phyloP scores from a whole-genome alignment of 64 coral and sea anemone genomes.

The Dendrophyllia cribrosa region DNA sequence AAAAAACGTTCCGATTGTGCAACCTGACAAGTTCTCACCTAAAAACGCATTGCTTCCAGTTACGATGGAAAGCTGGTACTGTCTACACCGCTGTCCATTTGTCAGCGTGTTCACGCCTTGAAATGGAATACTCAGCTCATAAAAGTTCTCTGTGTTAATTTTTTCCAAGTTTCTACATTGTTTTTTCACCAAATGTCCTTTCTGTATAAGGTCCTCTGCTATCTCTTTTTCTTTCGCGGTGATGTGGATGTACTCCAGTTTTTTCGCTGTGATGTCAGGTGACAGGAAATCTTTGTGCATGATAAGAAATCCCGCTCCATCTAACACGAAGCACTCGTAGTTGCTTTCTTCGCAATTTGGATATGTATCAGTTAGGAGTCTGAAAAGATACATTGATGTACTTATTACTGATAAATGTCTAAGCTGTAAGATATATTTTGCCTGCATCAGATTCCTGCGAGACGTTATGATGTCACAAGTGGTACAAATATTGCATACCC shows the following conservation, averaged over 20 bases:
- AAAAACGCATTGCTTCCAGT: not conserved
- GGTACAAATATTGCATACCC: too few relatives aligned
- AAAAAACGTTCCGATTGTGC: too few relatives aligned
- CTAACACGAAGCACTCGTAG: constrained; percentile 30
- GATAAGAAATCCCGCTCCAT: not conserved
- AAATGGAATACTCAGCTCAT: not conserved
- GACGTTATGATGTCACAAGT: too few relatives aligned
- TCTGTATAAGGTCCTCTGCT: constrained; percentile 26
- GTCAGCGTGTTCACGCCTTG: not conserved
- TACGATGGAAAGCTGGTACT: not conserved
- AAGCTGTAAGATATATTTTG: too few relatives aligned
- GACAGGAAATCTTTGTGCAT: constrained; percentile 38
- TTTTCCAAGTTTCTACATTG: constrained; percentile 22
- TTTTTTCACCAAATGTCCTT: constrained; percentile 9
- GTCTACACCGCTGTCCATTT: not conserved
- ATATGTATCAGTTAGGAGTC: constrained; percentile 24
- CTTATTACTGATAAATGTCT: not conserved
- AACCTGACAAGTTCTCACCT: not conserved
- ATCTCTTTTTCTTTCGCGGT: constrained; percentile 9
- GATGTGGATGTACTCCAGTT: constrained; percentile 43
- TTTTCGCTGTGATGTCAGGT: not conserved
- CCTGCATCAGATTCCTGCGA: too few relatives aligned
- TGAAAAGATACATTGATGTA: not conserved
- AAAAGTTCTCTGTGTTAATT: not conserved
- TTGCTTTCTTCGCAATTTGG: not conserved